phyloP scores from a whole-genome alignment of 2,888 invertebrate species.

The Eremobia ochroleuca region DNA sequence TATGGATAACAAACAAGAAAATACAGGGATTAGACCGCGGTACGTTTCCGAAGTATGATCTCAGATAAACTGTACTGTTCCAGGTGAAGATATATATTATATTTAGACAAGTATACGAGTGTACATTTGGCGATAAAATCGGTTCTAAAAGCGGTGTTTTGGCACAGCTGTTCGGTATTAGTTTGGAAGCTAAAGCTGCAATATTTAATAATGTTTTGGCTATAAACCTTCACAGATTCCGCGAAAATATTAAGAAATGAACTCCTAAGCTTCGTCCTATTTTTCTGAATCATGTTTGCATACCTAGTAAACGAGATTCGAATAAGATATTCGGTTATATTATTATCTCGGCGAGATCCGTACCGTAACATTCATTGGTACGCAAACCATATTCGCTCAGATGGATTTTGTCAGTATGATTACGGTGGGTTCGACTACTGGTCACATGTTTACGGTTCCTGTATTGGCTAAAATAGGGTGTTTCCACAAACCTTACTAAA shows the following conservation, averaged over 20 bases:
- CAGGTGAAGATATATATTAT: constrained; percentile 38
- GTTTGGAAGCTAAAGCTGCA: constrained; percentile 18
- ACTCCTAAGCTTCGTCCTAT: constrained; percentile 10
- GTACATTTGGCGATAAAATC: constrained; percentile 24
- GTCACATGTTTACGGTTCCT: constrained; percentile 18
- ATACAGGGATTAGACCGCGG: constrained; percentile 12
- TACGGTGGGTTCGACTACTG: constrained; percentile 32
- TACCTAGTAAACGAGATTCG: constrained; percentile 40
- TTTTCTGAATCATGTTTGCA: constrained; percentile 27
- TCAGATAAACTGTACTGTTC: constrained; percentile 37
- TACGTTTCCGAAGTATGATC: constrained; percentile 39
- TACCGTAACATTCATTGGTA: constrained; percentile 35
- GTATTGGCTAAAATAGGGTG: constrained; percentile 21
- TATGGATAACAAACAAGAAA: constrained; percentile 33
- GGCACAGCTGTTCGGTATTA: constrained; percentile 36
- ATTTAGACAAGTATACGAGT: constrained; percentile 2
- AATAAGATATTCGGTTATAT: constrained; percentile 48
- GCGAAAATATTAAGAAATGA: constrained; percentile 34
- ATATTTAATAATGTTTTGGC: constrained; percentile 36
- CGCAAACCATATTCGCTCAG: constrained; percentile 44
- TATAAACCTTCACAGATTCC: constrained; percentile 18
- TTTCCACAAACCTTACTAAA: constrained; percentile 21
- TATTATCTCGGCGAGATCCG: constrained; percentile 30
- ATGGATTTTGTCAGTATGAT: constrained; percentile 53
- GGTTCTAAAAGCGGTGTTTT: constrained; percentile 38